Percentiles rank a stretch among this genome's conserved stretches.
Evolutionary conservation across 2,113 vertebrate species (phyloP).

Genomic region (Aleadryas rufinucha): DNA sequence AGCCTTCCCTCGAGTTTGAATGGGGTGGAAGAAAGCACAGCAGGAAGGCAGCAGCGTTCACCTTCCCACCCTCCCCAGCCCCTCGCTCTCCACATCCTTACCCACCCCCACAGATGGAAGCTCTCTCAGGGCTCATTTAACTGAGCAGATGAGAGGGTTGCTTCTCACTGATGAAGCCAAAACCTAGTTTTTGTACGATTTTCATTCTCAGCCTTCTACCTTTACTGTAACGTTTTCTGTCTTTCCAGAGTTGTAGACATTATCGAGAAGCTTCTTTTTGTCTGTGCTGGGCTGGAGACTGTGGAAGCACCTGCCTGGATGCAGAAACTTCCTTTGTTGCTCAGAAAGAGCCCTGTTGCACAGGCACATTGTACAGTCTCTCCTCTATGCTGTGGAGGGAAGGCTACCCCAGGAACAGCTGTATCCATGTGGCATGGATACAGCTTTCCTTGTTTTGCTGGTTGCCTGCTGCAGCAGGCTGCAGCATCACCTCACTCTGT

Average conservation of each 20-base stretch:
- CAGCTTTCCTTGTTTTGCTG: background rate
- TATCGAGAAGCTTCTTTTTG: background rate
- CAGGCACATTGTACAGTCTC: accelerated
- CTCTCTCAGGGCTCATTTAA: background rate
- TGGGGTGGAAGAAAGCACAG: background rate
- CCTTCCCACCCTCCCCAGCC: background rate
- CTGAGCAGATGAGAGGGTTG: background rate
- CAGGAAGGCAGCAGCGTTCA: accelerated
- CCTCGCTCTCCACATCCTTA: accelerated
- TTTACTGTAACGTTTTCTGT: background rate
- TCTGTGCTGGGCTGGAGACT: background rate
- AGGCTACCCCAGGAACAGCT: background rate
- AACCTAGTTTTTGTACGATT: background rate
- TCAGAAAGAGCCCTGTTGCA: background rate
- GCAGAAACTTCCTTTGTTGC: background rate
- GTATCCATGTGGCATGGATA: accelerated
- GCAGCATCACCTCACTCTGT: background rate
- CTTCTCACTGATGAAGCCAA: background rate
- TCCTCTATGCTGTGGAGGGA: accelerated
- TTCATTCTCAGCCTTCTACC: background rate
- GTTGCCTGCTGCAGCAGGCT: background rate
- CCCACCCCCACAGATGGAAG: background rate
- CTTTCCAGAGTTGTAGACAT: background rate
- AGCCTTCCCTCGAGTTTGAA: background rate
- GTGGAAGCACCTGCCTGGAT: background rate